Percentiles rank a stretch among this genome's conserved stretches.
Evolutionary conservation across 2,888 invertebrate genomes (phyloP).

Genomic region (Lasioglossum leucozonium): DNA sequence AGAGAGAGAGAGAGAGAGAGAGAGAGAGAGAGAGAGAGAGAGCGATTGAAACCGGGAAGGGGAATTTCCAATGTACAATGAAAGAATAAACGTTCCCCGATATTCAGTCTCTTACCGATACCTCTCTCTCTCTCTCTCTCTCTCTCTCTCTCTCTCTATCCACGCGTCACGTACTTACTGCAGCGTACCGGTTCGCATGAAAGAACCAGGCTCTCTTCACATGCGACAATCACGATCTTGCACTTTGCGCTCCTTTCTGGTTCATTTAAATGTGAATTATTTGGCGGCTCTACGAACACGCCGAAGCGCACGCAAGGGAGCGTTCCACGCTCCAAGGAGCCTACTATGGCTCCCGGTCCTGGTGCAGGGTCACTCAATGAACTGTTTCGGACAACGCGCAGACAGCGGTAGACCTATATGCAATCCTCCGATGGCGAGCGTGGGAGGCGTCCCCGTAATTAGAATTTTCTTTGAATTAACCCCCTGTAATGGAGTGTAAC

Average conservation of each 20-base stretch:
- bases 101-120: conserved; percentile 11
- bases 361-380: background rate
- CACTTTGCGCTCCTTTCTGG: conserved; percentile 18
- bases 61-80: background rate
- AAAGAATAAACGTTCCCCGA: conserved; percentile 47
- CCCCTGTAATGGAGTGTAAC: background rate
- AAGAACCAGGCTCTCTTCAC: background rate
- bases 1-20: background rate
- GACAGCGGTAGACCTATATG: background rate
- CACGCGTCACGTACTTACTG: conserved; percentile 9
- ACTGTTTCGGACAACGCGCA: background rate
- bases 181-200: conserved; percentile 20
- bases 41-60: background rate
- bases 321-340: background rate
- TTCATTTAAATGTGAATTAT: conserved; percentile 13
- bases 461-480: background rate
- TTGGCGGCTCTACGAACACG: background rate
- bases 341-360: background rate
- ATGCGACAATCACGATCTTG: conserved; percentile 11
- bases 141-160: background rate
- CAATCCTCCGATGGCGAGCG: background rate
- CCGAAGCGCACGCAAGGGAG: background rate
- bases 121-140: background rate
- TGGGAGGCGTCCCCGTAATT: background rate
- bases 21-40: background rate